Conservation (phyloP, 2,888 invertebrate genomes). For the Diloba caeruleocephala region DNA sequence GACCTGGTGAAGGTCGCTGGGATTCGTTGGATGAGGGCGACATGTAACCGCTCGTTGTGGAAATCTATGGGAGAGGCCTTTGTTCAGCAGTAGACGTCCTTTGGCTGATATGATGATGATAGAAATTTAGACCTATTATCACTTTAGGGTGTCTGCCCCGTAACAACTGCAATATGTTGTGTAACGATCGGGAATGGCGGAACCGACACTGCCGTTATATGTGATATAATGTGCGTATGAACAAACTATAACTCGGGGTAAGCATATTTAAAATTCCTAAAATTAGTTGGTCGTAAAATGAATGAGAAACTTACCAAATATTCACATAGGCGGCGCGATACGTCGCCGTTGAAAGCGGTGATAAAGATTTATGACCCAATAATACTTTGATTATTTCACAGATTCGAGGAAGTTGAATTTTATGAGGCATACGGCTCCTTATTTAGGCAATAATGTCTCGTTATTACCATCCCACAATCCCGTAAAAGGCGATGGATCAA, state of each 20-base stretch:
- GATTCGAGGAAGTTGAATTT: slow-evolving; percentile 83
- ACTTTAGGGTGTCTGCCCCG: no score
- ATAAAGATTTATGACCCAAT: slow-evolving; percentile 86
- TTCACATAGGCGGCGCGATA: slow-evolving; percentile 76
- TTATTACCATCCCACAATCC: slow-evolving; percentile 69
- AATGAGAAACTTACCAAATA: slow-evolving; percentile 78
- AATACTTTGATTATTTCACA: slow-evolving; percentile 86
- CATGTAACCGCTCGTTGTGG: no score
- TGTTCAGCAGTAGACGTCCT: no score
- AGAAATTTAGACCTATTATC: no score
- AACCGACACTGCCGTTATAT: no score
- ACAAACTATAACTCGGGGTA: background rate
- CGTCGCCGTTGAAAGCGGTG: slow-evolving; percentile 67
- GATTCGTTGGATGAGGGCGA: no score
- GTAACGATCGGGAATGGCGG: no score
- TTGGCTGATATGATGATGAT: no score
- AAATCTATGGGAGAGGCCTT: no score
- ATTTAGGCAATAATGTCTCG: slow-evolving; percentile 80
- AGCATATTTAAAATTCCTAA: slow-evolving; percentile 41
- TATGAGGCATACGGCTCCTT: slow-evolving; percentile 80
- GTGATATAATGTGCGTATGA: background rate
- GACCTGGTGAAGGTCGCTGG: no score
- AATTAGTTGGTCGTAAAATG: slow-evolving; percentile 58
- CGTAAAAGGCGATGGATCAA: slow-evolving; percentile 66
- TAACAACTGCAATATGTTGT: no score